These are phyloP conservation scores for Saccostrea glomerata DNA, from an alignment of 1,140 invertebrate genomes.

Conservation along the genomic window DNA sequence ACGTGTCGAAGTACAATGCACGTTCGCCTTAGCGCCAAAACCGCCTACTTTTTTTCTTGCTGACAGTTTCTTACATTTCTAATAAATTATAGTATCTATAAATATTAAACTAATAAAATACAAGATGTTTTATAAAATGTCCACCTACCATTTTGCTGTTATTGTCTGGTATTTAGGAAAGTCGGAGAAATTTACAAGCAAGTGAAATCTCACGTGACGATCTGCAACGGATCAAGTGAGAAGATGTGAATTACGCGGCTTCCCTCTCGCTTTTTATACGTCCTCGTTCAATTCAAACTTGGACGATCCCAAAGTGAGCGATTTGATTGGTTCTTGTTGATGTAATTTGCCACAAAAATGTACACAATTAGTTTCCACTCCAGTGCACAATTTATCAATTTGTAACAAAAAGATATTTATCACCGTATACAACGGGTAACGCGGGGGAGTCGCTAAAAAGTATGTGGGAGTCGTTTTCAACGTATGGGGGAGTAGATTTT, in stretches of 20 bases:
- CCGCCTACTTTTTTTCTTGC: background rate
- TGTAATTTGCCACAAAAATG: background rate
- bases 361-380: background rate
- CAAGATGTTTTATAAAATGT: background rate
- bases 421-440: no score
- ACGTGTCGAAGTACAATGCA: slow-evolving; percentile 5
- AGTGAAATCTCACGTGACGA: background rate
- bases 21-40: background rate
- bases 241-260: background rate
- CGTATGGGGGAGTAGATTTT: no score
- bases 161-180: background rate
- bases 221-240: slow-evolving; percentile 3
- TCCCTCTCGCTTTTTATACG: background rate
- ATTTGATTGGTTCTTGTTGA: background rate
- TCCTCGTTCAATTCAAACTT: background rate
- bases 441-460: no score
- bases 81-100: background rate
- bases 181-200: background rate
- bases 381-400: background rate
- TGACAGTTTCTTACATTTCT: background rate
- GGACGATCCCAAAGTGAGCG: background rate
- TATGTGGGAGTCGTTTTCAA: no score
- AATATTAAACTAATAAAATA: background rate
- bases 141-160: slow-evolving; percentile 22
- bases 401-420: background rate